Conservation (phyloP, 2,113 vertebrate species). For the Gila orcuttii region DNA sequence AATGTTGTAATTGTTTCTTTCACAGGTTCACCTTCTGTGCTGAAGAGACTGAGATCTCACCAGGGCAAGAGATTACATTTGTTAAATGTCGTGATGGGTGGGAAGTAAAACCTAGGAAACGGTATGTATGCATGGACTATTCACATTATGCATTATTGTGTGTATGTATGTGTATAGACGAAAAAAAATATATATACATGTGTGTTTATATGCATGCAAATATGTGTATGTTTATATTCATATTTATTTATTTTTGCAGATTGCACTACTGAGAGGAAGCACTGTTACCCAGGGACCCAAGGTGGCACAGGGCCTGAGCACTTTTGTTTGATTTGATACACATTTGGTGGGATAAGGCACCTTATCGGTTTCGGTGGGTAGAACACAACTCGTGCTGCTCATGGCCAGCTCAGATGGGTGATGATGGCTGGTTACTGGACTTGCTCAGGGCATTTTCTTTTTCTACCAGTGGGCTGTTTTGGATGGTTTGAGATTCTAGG, state of each 20-base stretch:
- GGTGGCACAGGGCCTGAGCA: constrained; percentile 64
- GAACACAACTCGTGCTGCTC: constrained; percentile 25
- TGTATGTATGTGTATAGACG: neutral
- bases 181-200: too few species aligned
- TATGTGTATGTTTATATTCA: neutral
- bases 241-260: constrained; percentile 55
- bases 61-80: constrained; percentile 84
- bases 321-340: constrained; percentile 58
- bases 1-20: neutral
- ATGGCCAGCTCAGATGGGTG: constrained; percentile 34
- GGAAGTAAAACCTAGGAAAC: constrained; percentile 80
- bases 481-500: constrained; percentile 27
- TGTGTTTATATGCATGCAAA: too few species aligned
- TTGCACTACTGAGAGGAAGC: constrained; percentile 67
- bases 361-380: constrained; percentile 46
- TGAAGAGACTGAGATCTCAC: constrained; percentile 82
- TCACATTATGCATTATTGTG: neutral
- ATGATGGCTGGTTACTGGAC: constrained; percentile 27
- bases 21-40: constrained; percentile 88
- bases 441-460: constrained; percentile 35
- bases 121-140: constrained; percentile 60
- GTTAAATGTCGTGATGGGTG: constrained; percentile 88
- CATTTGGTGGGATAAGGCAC: constrained; percentile 31
- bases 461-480: constrained; percentile 28
- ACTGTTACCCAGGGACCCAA: constrained; percentile 61